Evolutionary conservation across 1,140 invertebrate genomes (phyloP).

Genomic region (Acyrthosiphon pisum): DNA sequence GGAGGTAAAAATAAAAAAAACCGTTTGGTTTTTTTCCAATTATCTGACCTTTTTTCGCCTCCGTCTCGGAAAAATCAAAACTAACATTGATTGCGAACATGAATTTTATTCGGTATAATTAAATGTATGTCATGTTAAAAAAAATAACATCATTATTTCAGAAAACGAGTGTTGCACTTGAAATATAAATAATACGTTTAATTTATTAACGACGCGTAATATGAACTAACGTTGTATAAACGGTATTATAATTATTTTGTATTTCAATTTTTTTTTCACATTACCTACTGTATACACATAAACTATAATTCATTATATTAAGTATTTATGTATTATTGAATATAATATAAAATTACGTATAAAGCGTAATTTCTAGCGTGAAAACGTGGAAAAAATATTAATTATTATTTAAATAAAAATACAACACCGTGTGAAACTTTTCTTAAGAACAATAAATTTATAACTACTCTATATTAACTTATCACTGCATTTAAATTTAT

Average conservation of each 20-base stretch:
- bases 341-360: background rate
- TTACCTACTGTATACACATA: background rate
- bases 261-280: background rate
- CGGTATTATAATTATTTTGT: background rate
- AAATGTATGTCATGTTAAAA: background rate
- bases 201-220: background rate
- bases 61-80: conserved; percentile 6
- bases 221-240: background rate
- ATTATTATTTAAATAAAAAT: background rate
- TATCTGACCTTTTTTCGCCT: background rate
- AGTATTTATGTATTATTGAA: no score
- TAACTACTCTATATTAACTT: background rate
- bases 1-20: background rate
- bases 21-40: background rate
- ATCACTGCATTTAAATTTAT: background rate
- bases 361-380: background rate
- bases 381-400: background rate
- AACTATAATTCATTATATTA: background rate
- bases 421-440: background rate
- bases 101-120: background rate
- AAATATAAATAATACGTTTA: conserved; percentile 18
- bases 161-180: background rate
- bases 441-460: background rate
- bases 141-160: background rate
- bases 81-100: background rate